Evolutionary conservation across 2,888 invertebrate species (phyloP).

Genomic region (Scaptomyza polygonia): DNA sequence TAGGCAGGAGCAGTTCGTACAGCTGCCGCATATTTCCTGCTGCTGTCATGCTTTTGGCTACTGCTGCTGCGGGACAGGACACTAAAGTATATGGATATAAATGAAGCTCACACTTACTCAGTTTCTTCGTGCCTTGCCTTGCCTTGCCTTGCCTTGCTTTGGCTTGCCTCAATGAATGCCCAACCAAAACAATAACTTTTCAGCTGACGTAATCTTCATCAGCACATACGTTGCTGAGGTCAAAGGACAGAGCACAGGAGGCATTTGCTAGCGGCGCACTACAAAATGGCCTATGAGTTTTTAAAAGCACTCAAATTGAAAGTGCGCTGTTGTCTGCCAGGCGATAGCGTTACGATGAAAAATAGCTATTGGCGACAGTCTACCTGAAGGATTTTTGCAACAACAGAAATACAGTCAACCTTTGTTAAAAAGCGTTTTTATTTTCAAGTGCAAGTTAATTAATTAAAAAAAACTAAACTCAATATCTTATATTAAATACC

Average conservation of each 20-base stretch:
- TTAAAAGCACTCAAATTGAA: slow-evolving; percentile 23
- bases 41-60: slow-evolving; percentile 38
- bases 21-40: slow-evolving; percentile 72
- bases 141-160: slow-evolving; percentile 18
- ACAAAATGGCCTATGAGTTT: slow-evolving; percentile 9
- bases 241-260: slow-evolving; percentile 9
- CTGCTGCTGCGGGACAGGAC: slow-evolving; percentile 31
- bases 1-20: slow-evolving; percentile 43
- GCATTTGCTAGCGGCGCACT: slow-evolving; percentile 11
- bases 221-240: slow-evolving; percentile 55
- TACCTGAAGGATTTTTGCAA: background rate
- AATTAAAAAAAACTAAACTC: too few relatives aligned
- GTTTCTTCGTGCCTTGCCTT: slow-evolving; percentile 14
- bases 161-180: slow-evolving; percentile 42
- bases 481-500: too few relatives aligned
- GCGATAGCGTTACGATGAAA: slow-evolving; percentile 24
- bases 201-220: slow-evolving; percentile 79
- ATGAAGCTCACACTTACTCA: slow-evolving; percentile 55
- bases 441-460: too few relatives aligned
- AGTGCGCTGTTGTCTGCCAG: slow-evolving; percentile 3
- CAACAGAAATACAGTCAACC: background rate
- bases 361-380: slow-evolving; percentile 10
- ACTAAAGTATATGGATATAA: slow-evolving; percentile 69
- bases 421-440: too few relatives aligned
- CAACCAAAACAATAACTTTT: slow-evolving; percentile 78